Evolutionary conservation across 2,888 invertebrate species (phyloP).

Genomic region (Bombylius major): DNA sequence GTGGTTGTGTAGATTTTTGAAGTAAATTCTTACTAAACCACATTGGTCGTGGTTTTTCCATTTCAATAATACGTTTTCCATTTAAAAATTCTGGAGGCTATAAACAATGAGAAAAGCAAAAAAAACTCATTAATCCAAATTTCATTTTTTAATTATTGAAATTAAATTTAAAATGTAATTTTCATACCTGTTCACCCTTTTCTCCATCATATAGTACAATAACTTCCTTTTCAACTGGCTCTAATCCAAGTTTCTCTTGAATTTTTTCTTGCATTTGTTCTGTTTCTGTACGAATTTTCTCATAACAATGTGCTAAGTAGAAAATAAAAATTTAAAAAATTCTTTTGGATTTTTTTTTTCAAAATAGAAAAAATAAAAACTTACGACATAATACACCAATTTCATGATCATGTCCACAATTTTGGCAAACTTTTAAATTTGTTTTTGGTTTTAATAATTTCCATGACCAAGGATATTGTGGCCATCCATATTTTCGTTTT

Average conservation of each 20-base stretch:
- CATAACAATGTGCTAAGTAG: constrained; percentile 69
- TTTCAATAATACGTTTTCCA: constrained; percentile 71
- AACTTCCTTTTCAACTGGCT: constrained; percentile 73
- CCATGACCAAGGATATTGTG: constrained; percentile 49
- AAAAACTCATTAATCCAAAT: too few species aligned
- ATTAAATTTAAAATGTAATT: not conserved
- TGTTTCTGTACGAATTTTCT: constrained; percentile 70
- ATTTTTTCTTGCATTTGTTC: constrained; percentile 65
- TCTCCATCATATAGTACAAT: constrained; percentile 78
- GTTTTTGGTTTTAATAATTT: constrained; percentile 60
- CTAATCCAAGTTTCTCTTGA: constrained; percentile 50
- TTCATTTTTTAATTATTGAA: too few species aligned
- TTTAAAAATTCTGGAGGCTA: constrained; percentile 47
- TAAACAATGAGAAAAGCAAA: constrained; percentile 2
- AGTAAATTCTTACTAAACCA: constrained; percentile 83
- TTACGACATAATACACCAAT: constrained; percentile 69
- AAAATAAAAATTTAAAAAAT: constrained; percentile 5
- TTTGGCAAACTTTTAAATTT: constrained; percentile 60
- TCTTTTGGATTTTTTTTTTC: not conserved
- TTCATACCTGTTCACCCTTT: constrained; percentile 40
- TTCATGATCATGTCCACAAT: constrained; percentile 78
- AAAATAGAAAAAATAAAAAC: not conserved
- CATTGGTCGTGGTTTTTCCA: constrained; percentile 68
- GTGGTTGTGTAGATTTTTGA: constrained; percentile 61
- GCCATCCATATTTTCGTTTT: constrained; percentile 58